These are phyloP conservation scores for Poeciliopsis turneri DNA, from an alignment of 2,797 vertebrate species.

Conservation along the genomic window DNA sequence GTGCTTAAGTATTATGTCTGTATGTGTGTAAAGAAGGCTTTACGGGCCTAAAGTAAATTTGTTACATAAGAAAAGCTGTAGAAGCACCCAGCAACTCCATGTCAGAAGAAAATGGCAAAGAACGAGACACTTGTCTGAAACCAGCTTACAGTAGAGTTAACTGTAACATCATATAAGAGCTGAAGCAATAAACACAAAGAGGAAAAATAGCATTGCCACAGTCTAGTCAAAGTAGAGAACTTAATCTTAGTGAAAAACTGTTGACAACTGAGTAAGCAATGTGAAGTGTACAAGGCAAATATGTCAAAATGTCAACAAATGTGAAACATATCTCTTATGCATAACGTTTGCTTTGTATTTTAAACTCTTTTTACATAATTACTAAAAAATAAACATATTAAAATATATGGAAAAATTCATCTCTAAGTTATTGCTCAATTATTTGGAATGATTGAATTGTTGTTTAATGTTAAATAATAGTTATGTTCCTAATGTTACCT, in stretches of 20 bases:
- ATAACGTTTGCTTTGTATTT: not conserved
- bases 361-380: not conserved
- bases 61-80: not conserved
- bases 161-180: not conserved
- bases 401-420: not conserved
- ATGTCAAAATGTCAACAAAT: not conserved
- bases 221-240: not conserved
- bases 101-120: not conserved
- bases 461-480: not conserved
- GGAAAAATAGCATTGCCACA: not conserved
- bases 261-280: not conserved
- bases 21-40: not conserved
- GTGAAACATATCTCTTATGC: not conserved
- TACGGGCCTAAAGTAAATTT: not conserved
- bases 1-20: not conserved
- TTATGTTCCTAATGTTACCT: not conserved
- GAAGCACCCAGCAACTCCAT: not conserved
- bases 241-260: not conserved
- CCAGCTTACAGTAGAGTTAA: not conserved
- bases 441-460: not conserved
- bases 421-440: not conserved
- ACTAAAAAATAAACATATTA: not conserved
- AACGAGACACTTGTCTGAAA: not conserved
- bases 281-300: no score
- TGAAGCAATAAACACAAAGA: not conserved